Conservation (phyloP, 2,113 vertebrate genomes). For the Sander lucioperca region DNA sequence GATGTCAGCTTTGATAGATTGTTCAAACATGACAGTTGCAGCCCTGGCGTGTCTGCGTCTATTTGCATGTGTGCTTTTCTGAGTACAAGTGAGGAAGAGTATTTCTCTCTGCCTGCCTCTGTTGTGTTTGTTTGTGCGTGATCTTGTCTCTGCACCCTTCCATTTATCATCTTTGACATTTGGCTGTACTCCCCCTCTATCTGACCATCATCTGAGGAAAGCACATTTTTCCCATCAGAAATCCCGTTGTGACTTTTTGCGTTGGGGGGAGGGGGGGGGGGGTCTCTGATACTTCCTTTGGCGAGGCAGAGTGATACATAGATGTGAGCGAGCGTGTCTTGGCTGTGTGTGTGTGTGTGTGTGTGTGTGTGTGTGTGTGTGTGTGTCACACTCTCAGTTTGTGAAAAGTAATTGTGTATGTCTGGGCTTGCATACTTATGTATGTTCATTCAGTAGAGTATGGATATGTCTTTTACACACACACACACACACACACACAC, state of each 20-base stretch:
- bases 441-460: constrained; percentile 63
- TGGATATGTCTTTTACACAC: constrained; percentile 50
- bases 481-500: constrained; percentile 16
- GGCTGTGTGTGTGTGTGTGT: constrained; percentile 33
- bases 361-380: constrained; percentile 34
- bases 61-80: constrained; percentile 43
- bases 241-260: constrained; percentile 84
- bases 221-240: constrained; percentile 88
- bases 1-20: constrained; percentile 28
- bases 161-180: constrained; percentile 88
- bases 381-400: not conserved
- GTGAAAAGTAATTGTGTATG: constrained; percentile 34
- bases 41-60: not conserved
- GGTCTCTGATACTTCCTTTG: constrained; percentile 79
- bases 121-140: constrained; percentile 60
- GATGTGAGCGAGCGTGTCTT: constrained; percentile 73
- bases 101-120: constrained; percentile 29
- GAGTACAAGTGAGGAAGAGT: constrained; percentile 28
- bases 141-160: constrained; percentile 81
- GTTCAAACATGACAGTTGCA: constrained; percentile 37
- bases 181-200: constrained; percentile 82
- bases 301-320: constrained; percentile 70
- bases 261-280: constrained; percentile 26
- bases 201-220: constrained; percentile 86
- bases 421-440: constrained; percentile 23